phyloP scores from a whole-genome alignment of 1,140 invertebrate species.

The Drosophila nigromelanica region DNA sequence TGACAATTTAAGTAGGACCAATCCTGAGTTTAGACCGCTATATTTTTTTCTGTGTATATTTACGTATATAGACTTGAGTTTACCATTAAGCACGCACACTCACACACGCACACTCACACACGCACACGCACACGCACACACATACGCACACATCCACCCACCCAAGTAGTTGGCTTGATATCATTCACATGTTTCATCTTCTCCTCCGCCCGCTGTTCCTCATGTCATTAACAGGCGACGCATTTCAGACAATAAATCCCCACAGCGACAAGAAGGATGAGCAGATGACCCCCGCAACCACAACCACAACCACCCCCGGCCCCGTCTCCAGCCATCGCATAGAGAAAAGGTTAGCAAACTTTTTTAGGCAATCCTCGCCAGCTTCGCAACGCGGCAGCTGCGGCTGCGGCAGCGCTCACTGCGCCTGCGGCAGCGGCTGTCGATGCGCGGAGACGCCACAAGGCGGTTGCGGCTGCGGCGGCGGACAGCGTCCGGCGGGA shows the following conservation, averaged over 20 bases:
- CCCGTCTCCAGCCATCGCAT: constrained; percentile 37
- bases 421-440: constrained; percentile 53
- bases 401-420: constrained; percentile 48
- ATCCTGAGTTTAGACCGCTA: too few species aligned
- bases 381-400: constrained; percentile 22
- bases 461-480: background rate
- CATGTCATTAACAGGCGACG: constrained; percentile 83
- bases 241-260: constrained; percentile 79
- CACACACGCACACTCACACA: constrained; percentile 19
- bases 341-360: constrained; percentile 77
- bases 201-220: constrained; percentile 47
- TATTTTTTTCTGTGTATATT: background rate
- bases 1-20: too few species aligned
- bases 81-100: constrained; percentile 14
- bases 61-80: background rate
- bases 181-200: constrained; percentile 55
- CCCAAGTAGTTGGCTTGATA: constrained; percentile 50
- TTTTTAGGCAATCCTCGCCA: constrained; percentile 14
- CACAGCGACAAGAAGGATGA: constrained; percentile 5
- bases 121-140: constrained; percentile 17
- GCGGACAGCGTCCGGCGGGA: background rate
- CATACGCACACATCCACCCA: constrained; percentile 18
- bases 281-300: constrained; percentile 18
- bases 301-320: constrained; percentile 13
- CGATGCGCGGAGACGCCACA: constrained; percentile 23